Evolutionary conservation across 2,888 invertebrate genomes (phyloP).

Genomic region (Chouioia cunea): DNA sequence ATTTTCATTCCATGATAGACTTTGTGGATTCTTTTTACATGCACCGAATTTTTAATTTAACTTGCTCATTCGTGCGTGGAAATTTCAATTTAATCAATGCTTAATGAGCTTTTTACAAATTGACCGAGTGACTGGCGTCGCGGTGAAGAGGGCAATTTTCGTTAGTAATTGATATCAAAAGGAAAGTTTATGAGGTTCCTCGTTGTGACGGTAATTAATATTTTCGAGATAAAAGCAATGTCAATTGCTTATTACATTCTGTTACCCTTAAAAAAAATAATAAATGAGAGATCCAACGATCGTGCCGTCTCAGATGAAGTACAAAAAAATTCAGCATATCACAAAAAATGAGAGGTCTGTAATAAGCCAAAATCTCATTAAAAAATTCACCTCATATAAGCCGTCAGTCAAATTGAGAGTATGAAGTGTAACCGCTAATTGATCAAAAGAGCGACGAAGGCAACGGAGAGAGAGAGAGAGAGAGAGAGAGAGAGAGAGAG

Average conservation of each 20-base stretch:
- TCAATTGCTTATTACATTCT: too few species aligned
- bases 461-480: background rate
- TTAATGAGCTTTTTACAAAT: conserved; percentile 34
- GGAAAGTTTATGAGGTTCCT: background rate
- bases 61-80: background rate
- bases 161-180: conserved; percentile 28
- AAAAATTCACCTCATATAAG: background rate
- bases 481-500: background rate
- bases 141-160: conserved; percentile 6
- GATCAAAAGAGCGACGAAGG: conserved; percentile 2
- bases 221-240: too few species aligned
- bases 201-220: too few species aligned
- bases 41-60: conserved; percentile 18
- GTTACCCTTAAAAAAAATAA: too few species aligned
- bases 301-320: too few species aligned
- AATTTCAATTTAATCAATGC: conserved; percentile 25
- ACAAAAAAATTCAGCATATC: too few species aligned
- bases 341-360: too few species aligned
- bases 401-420: background rate
- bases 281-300: too few species aligned
- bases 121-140: background rate
- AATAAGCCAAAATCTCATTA: background rate
- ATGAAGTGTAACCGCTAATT: conserved; percentile 13
- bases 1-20: too few species aligned
- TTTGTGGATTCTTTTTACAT: background rate